A percentile compares a stretch with the other conserved stretches of the same genome.
These are phyloP conservation scores for Salvelinus namaycush DNA, from an alignment of 2,113 vertebrate species.

Conservation along the genomic window DNA sequence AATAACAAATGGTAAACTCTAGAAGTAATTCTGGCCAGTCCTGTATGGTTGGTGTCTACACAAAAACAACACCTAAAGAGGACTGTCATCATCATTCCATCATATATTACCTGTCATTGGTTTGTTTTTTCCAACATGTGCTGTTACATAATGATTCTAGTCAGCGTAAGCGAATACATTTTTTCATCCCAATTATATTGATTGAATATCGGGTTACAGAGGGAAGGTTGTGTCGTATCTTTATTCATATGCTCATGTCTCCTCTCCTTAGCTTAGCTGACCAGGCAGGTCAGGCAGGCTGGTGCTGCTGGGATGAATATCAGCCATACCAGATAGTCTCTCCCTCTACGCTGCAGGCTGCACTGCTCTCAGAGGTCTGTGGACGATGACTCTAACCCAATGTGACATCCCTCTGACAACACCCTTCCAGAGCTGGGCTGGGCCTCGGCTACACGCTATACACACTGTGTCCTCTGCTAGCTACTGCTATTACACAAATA, in stretches of 20 bases:
- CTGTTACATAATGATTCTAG: neutral
- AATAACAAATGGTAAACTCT: neutral
- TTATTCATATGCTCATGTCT: no score
- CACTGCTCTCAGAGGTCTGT: conserved; percentile 68
- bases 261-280: neutral
- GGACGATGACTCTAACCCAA: conserved; percentile 69
- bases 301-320: conserved; percentile 57
- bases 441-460: conserved; percentile 33
- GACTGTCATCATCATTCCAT: no score
- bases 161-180: neutral
- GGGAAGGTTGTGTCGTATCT: no score
- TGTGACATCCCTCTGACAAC: conserved; percentile 76
- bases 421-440: conserved; percentile 36
- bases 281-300: conserved; percentile 30
- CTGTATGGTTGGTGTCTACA: neutral
- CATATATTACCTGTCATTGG: neutral
- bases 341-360: conserved; percentile 60
- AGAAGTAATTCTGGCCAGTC: neutral
- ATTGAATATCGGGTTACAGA: no score
- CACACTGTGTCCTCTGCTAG: conserved; percentile 31
- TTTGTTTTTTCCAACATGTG: neutral
- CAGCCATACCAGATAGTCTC: neutral
- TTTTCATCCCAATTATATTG: no score
- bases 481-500: conserved; percentile 49
- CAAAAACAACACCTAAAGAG: neutral